phyloP scores from a whole-genome alignment of 2,113 vertebrate species.

The Leucosticte australis region DNA sequence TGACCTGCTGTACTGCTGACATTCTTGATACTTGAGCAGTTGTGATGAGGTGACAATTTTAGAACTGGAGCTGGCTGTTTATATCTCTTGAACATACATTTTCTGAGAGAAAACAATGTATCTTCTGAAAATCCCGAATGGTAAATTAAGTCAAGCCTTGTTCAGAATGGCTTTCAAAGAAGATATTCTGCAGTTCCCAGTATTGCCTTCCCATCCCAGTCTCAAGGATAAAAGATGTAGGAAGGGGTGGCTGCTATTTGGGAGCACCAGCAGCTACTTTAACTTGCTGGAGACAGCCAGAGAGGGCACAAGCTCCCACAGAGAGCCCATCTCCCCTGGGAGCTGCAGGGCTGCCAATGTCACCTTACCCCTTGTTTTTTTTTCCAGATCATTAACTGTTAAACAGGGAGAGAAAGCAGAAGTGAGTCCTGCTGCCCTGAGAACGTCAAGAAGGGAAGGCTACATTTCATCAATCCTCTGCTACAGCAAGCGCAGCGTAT shows the following conservation, averaged over 20 bases:
- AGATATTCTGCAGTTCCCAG: background rate
- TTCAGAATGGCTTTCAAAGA: background rate
- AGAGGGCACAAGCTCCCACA: background rate
- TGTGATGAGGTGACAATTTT: background rate
- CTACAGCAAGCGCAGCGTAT: background rate
- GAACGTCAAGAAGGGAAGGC: background rate
- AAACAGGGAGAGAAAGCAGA: conserved; percentile 41
- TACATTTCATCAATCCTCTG: background rate
- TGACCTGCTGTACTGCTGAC: background rate
- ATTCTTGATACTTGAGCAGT: background rate
- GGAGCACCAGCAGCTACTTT: background rate
- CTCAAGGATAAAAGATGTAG: background rate
- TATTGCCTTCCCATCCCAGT: background rate
- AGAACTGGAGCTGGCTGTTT: background rate
- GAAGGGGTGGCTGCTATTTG: background rate
- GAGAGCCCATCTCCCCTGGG: accelerated
- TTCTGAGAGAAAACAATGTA: background rate
- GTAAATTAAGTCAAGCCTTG: background rate
- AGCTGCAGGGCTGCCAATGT: background rate
- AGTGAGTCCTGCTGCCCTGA: background rate
- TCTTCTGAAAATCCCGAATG: background rate
- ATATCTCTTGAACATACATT: background rate
- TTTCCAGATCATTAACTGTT: conserved; percentile 66
- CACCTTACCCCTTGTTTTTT: conserved; percentile 29
- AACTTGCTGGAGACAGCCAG: accelerated